These are phyloP conservation scores for Plebejus anna DNA, from an alignment of 2,888 invertebrate genomes.

Conservation along the genomic window DNA sequence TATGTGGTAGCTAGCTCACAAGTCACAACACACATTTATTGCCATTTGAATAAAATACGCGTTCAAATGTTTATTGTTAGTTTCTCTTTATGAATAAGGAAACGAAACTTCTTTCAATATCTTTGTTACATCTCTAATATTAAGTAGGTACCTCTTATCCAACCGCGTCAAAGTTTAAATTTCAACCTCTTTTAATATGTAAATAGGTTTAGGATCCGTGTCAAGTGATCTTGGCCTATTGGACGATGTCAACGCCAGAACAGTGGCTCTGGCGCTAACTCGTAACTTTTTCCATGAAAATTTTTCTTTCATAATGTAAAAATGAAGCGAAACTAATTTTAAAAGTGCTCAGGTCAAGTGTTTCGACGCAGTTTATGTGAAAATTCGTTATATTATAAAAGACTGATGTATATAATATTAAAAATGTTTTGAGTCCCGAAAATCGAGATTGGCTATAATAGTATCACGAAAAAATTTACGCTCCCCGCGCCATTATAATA, in stretches of 20 bases:
- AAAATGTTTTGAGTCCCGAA: background rate
- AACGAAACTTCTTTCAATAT: background rate
- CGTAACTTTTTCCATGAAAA: slow-evolving; percentile 5
- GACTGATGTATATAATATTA: background rate
- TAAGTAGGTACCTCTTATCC: background rate
- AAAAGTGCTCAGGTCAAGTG: background rate
- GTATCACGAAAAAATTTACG: background rate
- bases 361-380: background rate
- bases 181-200: slow-evolving; percentile 27
- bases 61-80: background rate
- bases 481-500: background rate
- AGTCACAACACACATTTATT: too few species aligned
- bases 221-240: slow-evolving; percentile 29
- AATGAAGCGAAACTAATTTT: slow-evolving; percentile 10
- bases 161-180: slow-evolving; percentile 4
- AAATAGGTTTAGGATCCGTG: slow-evolving; percentile 31
- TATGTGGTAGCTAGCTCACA: too few species aligned
- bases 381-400: background rate
- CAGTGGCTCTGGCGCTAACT: slow-evolving; percentile 12
- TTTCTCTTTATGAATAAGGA: background rate
- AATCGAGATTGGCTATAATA: background rate
- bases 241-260: slow-evolving; percentile 25
- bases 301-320: slow-evolving; percentile 3
- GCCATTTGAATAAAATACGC: too few species aligned
- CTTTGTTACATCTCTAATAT: background rate